Conservation (phyloP, 2,888 invertebrate species). For the Hofmannophila pseudospretella region DNA sequence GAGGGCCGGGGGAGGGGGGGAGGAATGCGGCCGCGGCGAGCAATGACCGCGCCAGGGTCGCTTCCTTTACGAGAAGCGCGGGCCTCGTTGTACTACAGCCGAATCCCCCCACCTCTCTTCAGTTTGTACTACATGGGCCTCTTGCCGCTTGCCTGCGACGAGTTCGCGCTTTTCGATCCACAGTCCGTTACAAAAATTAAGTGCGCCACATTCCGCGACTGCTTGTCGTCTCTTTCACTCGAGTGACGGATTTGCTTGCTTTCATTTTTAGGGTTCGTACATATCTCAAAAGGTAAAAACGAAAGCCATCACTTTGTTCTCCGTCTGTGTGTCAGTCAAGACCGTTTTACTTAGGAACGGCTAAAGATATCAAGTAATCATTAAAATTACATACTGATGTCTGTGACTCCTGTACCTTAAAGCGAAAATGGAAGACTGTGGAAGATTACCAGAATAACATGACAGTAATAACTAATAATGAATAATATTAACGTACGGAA, state of each 20-base stretch:
- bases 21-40: slow-evolving; percentile 76
- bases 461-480: no score
- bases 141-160: slow-evolving; percentile 49
- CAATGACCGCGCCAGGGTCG: slow-evolving; percentile 78
- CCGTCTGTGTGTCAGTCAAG: no score
- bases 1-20: slow-evolving; percentile 31
- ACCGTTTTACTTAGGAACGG: no score
- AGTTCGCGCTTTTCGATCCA: slow-evolving; percentile 70
- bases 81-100: slow-evolving; percentile 68
- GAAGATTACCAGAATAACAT: no score
- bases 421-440: no score
- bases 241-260: slow-evolving; percentile 27
- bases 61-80: slow-evolving; percentile 76
- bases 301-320: no score
- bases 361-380: no score
- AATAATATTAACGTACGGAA: no score
- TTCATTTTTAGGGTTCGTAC: no score
- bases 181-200: slow-evolving; percentile 76
- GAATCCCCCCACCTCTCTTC: slow-evolving; percentile 35
- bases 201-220: slow-evolving; percentile 71
- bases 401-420: no score
- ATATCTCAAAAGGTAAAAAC: no score
- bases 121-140: slow-evolving; percentile 62
- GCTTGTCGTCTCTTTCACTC: slow-evolving; percentile 49
- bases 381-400: no score